Percentiles rank a stretch among this genome's conserved stretches.
Evolutionary conservation across 2,888 invertebrate genomes (phyloP).

Genomic region (Philereme vetulata): DNA sequence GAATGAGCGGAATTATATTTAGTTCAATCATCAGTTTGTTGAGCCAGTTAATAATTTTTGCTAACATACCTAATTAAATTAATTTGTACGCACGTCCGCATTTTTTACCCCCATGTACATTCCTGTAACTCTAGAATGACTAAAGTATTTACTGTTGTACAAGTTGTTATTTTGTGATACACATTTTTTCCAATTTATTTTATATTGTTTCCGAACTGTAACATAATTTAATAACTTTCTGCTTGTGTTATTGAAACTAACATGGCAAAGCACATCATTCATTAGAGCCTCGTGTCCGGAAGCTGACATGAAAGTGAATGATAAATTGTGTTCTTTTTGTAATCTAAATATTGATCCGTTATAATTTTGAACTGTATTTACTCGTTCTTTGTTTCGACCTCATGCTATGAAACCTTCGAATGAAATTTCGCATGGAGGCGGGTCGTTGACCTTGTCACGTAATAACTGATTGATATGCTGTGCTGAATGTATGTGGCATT

Average conservation of each 20-base stretch:
- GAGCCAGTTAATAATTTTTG: not conserved
- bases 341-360: too few relatives aligned
- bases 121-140: not conserved
- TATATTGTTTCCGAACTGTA: too few relatives aligned
- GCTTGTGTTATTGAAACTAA: too few relatives aligned
- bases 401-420: slow-evolving; percentile 16
- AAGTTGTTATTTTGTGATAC: not conserved
- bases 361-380: not conserved
- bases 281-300: too few relatives aligned
- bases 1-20: not conserved
- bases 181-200: not conserved
- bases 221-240: too few relatives aligned
- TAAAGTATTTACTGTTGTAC: not conserved
- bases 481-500: slow-evolving; percentile 32
- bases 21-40: not conserved
- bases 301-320: too few relatives aligned
- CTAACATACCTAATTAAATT: not conserved
- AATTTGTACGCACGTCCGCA: too few relatives aligned
- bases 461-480: slow-evolving; percentile 49
- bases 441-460: slow-evolving; percentile 49
- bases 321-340: too few relatives aligned
- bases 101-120: not conserved
- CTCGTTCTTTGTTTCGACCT: slow-evolving; percentile 4
- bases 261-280: too few relatives aligned
- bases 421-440: slow-evolving; percentile 42